Percentiles rank a stretch among this genome's conserved stretches.
phyloP scores from a whole-genome alignment of 1,140 invertebrate species.

The Gryon sp. region DNA sequence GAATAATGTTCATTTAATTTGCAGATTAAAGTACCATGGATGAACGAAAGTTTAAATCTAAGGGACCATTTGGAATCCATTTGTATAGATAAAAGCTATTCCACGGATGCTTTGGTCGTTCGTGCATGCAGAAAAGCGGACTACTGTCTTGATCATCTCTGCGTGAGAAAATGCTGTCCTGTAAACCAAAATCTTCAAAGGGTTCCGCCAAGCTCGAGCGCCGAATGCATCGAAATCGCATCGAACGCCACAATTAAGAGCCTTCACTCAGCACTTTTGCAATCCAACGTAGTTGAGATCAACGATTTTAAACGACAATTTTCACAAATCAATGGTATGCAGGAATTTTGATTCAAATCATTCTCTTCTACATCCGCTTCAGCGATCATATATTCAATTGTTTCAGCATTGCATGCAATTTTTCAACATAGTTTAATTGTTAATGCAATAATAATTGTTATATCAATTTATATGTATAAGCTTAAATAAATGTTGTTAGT shows the following conservation, averaged over 20 bases:
- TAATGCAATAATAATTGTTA: no score
- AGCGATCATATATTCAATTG: no score
- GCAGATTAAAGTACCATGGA: slow-evolving; percentile 52
- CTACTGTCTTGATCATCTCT: slow-evolving; percentile 60
- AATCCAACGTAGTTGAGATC: slow-evolving; percentile 37
- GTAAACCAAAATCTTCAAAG: slow-evolving; percentile 55
- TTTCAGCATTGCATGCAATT: no score
- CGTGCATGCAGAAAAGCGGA: slow-evolving; percentile 47
- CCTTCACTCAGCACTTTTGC: slow-evolving; percentile 39
- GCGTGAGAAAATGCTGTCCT: slow-evolving; percentile 59
- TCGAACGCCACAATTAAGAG: slow-evolving; percentile 50
- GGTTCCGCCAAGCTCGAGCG: slow-evolving; percentile 7
- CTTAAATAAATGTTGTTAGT: no score
- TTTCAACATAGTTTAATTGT: no score
- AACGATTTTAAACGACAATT: slow-evolving; percentile 33
- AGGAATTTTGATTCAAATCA: no score
- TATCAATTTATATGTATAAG: no score
- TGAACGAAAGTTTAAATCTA: slow-evolving; percentile 47
- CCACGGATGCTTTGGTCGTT: slow-evolving; percentile 55
- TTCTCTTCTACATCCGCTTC: no score
- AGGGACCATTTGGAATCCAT: slow-evolving; percentile 51
- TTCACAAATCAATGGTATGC: slow-evolving; percentile 27
- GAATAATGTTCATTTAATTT: slow-evolving; percentile 12
- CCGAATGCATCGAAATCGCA: slow-evolving; percentile 40
- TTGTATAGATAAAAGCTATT: slow-evolving; percentile 49